phyloP scores from a whole-genome alignment of 2,888 invertebrate genomes.

The Cheilosia scutellata region DNA sequence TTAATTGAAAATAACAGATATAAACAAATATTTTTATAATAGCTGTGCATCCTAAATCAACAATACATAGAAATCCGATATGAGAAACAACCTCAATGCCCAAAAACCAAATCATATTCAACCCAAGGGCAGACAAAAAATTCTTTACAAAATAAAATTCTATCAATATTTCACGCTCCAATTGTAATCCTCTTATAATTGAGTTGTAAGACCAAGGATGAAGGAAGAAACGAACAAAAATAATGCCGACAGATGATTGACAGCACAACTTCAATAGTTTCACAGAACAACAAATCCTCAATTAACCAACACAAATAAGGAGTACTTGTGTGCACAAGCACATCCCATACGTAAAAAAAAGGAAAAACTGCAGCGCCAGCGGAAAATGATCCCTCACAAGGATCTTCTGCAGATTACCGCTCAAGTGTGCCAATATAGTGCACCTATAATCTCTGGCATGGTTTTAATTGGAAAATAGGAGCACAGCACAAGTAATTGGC shows the following conservation, averaged over 20 bases:
- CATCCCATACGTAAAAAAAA: constrained; percentile 15
- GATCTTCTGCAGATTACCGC: constrained; percentile 66
- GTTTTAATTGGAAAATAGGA: constrained; percentile 73
- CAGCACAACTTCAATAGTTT: constrained; percentile 45
- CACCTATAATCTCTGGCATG: constrained; percentile 66
- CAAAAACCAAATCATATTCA: constrained; percentile 40
- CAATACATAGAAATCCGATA: constrained; percentile 55
- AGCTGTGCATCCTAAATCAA: constrained; percentile 1
- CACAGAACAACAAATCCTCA: constrained; percentile 57
- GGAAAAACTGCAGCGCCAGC: constrained; percentile 48
- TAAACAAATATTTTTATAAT: constrained; percentile 10
- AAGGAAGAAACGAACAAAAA: constrained; percentile 39
- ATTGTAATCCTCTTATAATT: constrained; percentile 68
- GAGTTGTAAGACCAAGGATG: constrained; percentile 31
- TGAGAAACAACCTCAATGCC: constrained; percentile 1
- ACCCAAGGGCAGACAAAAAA: constrained; percentile 40
- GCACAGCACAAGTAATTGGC: constrained; percentile 70
- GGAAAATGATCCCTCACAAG: constrained; percentile 58
- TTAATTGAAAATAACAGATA: background rate
- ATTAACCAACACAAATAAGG: constrained; percentile 61
- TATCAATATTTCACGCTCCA: constrained; percentile 72
- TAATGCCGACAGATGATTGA: constrained; percentile 65
- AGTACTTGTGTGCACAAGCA: constrained; percentile 32
- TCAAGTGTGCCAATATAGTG: constrained; percentile 73
- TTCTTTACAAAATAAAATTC: constrained; percentile 31